These are phyloP conservation scores for Melieria omissa DNA, from an alignment of 2,888 invertebrate genomes.

Conservation along the genomic window DNA sequence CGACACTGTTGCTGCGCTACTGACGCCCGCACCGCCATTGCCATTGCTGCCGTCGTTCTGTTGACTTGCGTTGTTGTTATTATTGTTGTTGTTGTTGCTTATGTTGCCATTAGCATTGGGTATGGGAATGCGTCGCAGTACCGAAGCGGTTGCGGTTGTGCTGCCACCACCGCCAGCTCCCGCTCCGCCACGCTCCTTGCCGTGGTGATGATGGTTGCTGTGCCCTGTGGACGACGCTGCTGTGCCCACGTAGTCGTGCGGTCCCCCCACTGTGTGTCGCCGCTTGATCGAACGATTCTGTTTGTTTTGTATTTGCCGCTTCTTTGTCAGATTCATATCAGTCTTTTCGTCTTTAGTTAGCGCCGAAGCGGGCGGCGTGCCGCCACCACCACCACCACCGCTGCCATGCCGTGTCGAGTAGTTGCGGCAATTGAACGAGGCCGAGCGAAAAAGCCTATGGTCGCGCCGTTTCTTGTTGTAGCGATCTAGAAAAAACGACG, in stretches of 20 bases:
- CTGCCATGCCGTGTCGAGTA: conserved; percentile 64
- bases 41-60: conserved; percentile 46
- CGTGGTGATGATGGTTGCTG: conserved; percentile 44
- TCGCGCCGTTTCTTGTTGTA: conserved; percentile 66
- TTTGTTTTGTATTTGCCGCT: conserved; percentile 71
- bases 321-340: conserved; percentile 82
- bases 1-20: conserved; percentile 41
- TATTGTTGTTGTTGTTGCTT: conserved; percentile 45
- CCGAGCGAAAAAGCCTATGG: conserved; percentile 65
- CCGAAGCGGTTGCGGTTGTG: conserved; percentile 26
- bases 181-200: conserved; percentile 44
- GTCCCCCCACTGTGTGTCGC: conserved; percentile 91
- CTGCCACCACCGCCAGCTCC: conserved; percentile 17
- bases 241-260: conserved; percentile 76
- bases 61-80: conserved; percentile 49
- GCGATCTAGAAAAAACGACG: conserved; percentile 65
- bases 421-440: conserved; percentile 67
- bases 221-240: conserved; percentile 29
- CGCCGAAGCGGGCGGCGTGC: conserved; percentile 51
- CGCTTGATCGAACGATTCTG: conserved; percentile 79
- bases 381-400: conserved; percentile 49
- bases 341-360: conserved; percentile 81
- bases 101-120: conserved; percentile 53
- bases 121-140: conserved; percentile 47
- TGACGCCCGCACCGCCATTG: conserved; percentile 35